A percentile compares a stretch with the other conserved stretches of the same genome.
Conservation (phyloP, 2,888 invertebrate species). For the Labia minor region DNA sequence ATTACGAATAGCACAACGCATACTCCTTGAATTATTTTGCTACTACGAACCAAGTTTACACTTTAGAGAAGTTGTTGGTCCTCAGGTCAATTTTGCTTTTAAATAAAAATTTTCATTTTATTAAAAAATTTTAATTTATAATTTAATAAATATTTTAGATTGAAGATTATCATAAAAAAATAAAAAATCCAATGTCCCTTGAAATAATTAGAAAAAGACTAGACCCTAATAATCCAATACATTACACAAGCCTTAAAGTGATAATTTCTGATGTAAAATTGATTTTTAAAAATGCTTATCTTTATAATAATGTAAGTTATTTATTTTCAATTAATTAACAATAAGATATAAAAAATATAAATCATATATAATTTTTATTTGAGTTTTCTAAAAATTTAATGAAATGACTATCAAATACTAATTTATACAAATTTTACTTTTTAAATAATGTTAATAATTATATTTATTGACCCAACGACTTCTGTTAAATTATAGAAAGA, state of each 20-base stretch:
- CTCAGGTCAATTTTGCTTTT: constrained; percentile 46
- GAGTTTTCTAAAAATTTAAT: too few relatives aligned
- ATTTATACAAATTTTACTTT: too few relatives aligned
- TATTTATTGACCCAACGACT: too few relatives aligned
- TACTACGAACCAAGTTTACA: constrained; percentile 80
- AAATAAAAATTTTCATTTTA: not conserved
- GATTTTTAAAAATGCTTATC: constrained; percentile 79
- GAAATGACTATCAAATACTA: too few relatives aligned
- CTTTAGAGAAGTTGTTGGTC: constrained; percentile 74
- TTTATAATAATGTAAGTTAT: constrained; percentile 72
- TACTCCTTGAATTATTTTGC: constrained; percentile 82
- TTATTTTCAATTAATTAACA: too few relatives aligned
- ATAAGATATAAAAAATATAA: not conserved
- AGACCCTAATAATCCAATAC: constrained; percentile 56
- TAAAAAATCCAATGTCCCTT: constrained; percentile 72
- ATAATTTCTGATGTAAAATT: constrained; percentile 71
- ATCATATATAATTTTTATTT: not conserved
- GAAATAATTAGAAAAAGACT: constrained; percentile 71
- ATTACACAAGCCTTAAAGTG: constrained; percentile 62
- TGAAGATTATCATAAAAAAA: constrained; percentile 55
- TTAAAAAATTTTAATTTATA: constrained; percentile 15
- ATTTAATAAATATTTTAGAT: constrained; percentile 39
- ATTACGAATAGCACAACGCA: constrained; percentile 64
- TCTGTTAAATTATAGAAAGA: constrained; percentile 54
- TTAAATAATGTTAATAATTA: too few relatives aligned